Evolutionary conservation across 1,140 invertebrate species (phyloP), one percentile per base, ranked within the genome.

Genomic region (Whitmania pigra): DNA sequence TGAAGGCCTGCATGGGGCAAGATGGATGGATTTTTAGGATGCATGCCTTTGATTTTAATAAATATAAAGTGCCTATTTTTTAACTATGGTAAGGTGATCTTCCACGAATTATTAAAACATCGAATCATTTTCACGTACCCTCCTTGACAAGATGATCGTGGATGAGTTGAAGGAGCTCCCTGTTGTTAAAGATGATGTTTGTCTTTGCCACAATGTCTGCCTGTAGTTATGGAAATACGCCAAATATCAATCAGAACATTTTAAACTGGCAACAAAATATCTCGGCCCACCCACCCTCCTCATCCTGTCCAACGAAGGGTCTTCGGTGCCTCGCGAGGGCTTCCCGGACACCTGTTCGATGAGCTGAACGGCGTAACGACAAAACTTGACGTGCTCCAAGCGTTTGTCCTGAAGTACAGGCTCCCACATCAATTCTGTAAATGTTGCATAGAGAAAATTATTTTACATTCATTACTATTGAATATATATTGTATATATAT

Each of bases 171-270:
- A 94, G 86, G 18, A 98, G 82, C 80, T 97, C 93, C 73, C 89
- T 88, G 79, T 94, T 91, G 80, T 96, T 93, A 82, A 91, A 97
- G 74, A 89, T 88, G 71, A 97, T 97, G 75, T 89, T 88, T 0
- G 94, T 97, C 83, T 97, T 92, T 0, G 93, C 93, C 11, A 98
- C 92, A 72, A 97, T 90, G 82, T 93, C 92, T 0, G 93, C 92
- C 88, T 91, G 78, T 53, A 78, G 71, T 63, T 6, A 13, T 3
- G 57, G 22, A 15, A 25, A 63, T 17, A 5, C 29, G 22, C 22
- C n/a, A 18, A 25, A 17, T 17, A 31, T 49, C 15, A 11, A 49
- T 49, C 31, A 6, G 31, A 2, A 36, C 31, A 6, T 36, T 36
- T 6, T 2, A 36, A 36, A 36, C 2, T 6, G 31, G 6, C 6